A percentile compares a stretch with the other conserved stretches of the same genome.
phyloP scores from a whole-genome alignment of 1,140 invertebrate species.

The Lepeophtheirus salmonis region DNA sequence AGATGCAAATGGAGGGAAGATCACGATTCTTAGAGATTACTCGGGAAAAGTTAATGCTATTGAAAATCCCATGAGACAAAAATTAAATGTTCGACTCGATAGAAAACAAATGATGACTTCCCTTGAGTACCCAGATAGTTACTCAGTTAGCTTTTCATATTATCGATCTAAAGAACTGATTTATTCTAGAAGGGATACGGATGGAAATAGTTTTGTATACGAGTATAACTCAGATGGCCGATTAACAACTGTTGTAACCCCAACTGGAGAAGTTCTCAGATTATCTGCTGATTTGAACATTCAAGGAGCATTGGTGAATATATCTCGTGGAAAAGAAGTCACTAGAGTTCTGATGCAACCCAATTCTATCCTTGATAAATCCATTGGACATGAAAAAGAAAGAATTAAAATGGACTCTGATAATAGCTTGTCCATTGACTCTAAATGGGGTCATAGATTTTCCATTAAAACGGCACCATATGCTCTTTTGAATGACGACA shows the following conservation, averaged over 20 bases:
- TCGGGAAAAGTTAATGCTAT: constrained; percentile 56
- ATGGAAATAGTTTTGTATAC: constrained; percentile 76
- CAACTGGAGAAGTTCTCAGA: constrained; percentile 68
- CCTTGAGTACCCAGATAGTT: constrained; percentile 21
- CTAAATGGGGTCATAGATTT: constrained; percentile 60
- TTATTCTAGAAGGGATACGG: constrained; percentile 66
- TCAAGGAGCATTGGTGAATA: constrained; percentile 65
- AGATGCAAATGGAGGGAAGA: constrained; percentile 80
- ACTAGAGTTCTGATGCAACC: constrained; percentile 68
- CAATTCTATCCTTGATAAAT: constrained; percentile 39
- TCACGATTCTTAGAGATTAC: constrained; percentile 66
- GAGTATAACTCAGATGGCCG: constrained; percentile 87
- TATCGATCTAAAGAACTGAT: constrained; percentile 67
- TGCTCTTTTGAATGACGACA: constrained; percentile 56
- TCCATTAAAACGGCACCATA: constrained; percentile 68
- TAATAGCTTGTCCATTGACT: constrained; percentile 25
- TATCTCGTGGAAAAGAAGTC: constrained; percentile 58
- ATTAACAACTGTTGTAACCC: constrained; percentile 66
- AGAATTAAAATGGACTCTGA: constrained; percentile 32
- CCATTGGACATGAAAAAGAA: constrained; percentile 27
- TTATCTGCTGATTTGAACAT: constrained; percentile 65
- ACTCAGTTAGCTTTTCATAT: constrained; percentile 53
- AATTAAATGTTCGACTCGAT: constrained; percentile 63
- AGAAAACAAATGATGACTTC: constrained; percentile 37
- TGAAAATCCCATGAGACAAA: constrained; percentile 80